These are phyloP conservation scores for Trematomus loennbergii DNA, from an alignment of 2,113 vertebrate genomes.

Conservation along the genomic window DNA sequence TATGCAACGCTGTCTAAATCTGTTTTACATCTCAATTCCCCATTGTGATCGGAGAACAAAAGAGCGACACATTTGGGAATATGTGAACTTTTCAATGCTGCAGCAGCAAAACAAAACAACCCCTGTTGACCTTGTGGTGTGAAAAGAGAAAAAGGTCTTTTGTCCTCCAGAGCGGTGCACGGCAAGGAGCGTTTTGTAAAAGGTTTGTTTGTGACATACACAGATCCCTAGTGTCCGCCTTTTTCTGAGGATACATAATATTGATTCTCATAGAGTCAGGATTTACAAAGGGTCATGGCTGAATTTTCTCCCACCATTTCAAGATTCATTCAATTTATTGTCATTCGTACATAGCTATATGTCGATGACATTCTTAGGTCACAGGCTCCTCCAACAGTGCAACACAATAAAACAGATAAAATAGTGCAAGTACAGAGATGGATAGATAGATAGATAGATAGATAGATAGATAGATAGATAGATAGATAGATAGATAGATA, in stretches of 20 bases:
- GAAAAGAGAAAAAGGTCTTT: conserved; percentile 65
- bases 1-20: conserved; percentile 11
- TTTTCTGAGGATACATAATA: conserved; percentile 3
- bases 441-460: too few relatives aligned
- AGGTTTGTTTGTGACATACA: conserved; percentile 26
- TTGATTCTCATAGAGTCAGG: neutral
- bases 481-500: too few relatives aligned
- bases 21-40: conserved; percentile 47
- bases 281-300: neutral
- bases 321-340: too few relatives aligned
- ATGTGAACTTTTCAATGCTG: conserved; percentile 39
- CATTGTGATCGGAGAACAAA: conserved; percentile 61
- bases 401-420: too few relatives aligned
- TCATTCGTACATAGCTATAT: too few relatives aligned
- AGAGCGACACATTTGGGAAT: conserved; percentile 36
- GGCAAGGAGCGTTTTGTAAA: conserved; percentile 29
- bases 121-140: conserved; percentile 44
- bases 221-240: conserved; percentile 20
- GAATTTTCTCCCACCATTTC: neutral
- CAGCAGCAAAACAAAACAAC: conserved; percentile 46
- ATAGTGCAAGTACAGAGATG: too few relatives aligned
- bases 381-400: too few relatives aligned
- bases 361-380: too few relatives aligned
- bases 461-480: too few relatives aligned
- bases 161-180: conserved; percentile 41